Evolutionary conservation across 1,140 invertebrate genomes (phyloP), one percentile per base, ranked within the genome.

Genomic region (Brachionus calyciflorus): DNA sequence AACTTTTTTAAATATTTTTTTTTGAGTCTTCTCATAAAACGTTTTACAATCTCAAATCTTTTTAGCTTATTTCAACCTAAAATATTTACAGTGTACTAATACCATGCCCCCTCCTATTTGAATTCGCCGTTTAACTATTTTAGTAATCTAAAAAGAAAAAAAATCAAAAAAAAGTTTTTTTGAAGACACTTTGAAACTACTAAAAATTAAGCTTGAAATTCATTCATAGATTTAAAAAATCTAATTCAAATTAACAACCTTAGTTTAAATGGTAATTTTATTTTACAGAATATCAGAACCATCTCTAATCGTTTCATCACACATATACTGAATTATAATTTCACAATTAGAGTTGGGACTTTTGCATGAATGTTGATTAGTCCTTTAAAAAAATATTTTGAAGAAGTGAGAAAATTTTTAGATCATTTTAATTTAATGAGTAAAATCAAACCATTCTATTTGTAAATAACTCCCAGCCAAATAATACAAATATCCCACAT

Each of bases 351-450:
- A 78, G 19, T 80, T 79, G 26, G 80, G 79, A 51, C 17, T 82
- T 80, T 9, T 83, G 80, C 84, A 85, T 6, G 83, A 84, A 81
- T 85, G 84, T 77, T 85, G 84, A 78, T 83, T 84, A 33, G 83
- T 84, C 84, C 76, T 46, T 49, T 24, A 19, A n/a, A 10, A 41
- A 46, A 30, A 1, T 17, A 33, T 60, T 1, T 68, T 37, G 10
- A 70, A 21, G 40, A n/a, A 37, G 9, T 30, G 10, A 19, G 21
- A 70, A 68, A 48, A 14, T 33, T 40, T 30, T 48, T 26, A 26
- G 1, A 33, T 46, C 17, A 70, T 14, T 7, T 21, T 26, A 17
- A 24, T 28, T 46, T 46, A 3, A 5, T 9, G 33, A 37, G 33
- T 37, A 37, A 37, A 5, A 37, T 9, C 4, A 37, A 3, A 76